phyloP scores from a whole-genome alignment of 2,113 vertebrate species.

The Caloenas nicobarica region DNA sequence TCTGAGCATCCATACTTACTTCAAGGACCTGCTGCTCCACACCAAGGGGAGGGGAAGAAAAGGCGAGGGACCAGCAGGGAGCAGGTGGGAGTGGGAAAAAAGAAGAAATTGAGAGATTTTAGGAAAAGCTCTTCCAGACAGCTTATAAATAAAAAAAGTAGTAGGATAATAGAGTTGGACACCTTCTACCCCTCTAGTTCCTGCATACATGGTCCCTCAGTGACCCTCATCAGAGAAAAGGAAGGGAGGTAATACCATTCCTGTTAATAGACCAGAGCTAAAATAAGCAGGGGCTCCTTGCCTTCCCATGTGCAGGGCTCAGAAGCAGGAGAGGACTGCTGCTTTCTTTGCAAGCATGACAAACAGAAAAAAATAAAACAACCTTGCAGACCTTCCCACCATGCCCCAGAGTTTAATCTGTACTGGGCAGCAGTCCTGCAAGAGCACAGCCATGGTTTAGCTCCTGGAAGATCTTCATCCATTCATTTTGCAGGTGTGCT shows the following conservation, averaged over 20 bases:
- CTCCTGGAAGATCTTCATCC: background rate
- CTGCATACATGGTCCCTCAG: background rate
- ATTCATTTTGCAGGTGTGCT: background rate
- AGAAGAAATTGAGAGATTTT: conserved; percentile 71
- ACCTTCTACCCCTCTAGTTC: background rate
- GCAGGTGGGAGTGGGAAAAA: conserved; percentile 53
- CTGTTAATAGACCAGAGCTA: background rate
- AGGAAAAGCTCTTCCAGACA: conserved; percentile 39
- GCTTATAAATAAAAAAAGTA: background rate
- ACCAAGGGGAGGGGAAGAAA: conserved; percentile 61
- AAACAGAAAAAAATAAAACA: background rate
- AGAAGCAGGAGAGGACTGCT: background rate
- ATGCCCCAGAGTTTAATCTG: background rate
- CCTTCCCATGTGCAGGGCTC: background rate
- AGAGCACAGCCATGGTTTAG: background rate
- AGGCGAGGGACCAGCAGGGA: conserved; percentile 63
- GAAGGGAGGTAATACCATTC: background rate
- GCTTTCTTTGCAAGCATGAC: background rate
- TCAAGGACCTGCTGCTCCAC: conserved; percentile 96
- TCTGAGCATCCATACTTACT: conserved; percentile 86
- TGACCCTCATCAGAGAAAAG: background rate
- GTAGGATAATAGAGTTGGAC: background rate
- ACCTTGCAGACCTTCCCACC: background rate
- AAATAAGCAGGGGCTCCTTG: background rate
- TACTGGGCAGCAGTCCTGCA: background rate